phyloP scores from a whole-genome alignment of 2,888 invertebrate species.

The Rhingia rostrata region DNA sequence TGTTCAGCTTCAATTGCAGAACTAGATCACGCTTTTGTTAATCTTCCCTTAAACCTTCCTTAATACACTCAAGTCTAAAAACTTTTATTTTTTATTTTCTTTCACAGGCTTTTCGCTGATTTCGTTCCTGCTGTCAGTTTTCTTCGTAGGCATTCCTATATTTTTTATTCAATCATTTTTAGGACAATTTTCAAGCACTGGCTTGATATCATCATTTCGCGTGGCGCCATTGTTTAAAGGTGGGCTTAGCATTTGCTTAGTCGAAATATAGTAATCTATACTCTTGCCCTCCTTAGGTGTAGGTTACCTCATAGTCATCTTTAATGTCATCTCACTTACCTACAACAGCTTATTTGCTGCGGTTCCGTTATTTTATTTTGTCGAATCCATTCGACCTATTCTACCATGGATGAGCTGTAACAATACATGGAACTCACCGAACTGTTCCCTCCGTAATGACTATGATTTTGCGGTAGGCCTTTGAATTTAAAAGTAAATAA shows the following conservation, averaged over 20 bases:
- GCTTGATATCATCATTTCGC: conserved; percentile 91
- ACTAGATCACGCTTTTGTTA: too few relatives aligned
- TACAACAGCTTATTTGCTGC: conserved; percentile 93
- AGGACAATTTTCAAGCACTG: conserved; percentile 92
- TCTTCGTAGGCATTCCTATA: conserved; percentile 86
- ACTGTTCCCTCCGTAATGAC: conserved; percentile 78
- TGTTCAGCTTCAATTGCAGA: too few relatives aligned
- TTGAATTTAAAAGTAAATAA: neutral
- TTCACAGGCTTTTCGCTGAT: conserved; percentile 78
- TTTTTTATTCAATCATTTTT: conserved; percentile 94
- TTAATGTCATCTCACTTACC: conserved; percentile 91
- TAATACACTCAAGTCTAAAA: neutral
- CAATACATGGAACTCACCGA: conserved; percentile 90
- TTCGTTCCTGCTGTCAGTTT: conserved; percentile 78
- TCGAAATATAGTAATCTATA: too few relatives aligned
- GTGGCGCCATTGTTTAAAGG: conserved; percentile 95
- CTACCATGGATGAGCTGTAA: conserved; percentile 92
- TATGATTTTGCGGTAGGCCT: conserved; percentile 78
- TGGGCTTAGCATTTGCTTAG: conserved; percentile 78
- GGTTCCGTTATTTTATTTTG: conserved; percentile 92
- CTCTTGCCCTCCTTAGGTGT: conserved; percentile 77
- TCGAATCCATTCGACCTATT: conserved; percentile 86
- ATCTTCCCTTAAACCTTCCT: too few relatives aligned
- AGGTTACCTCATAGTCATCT: conserved; percentile 89
- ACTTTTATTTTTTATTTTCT: neutral